Evolutionary conservation across 2,888 invertebrate genomes (phyloP), one percentile per base, ranked within the genome.

Genomic region (Heteropelma amictum): DNA sequence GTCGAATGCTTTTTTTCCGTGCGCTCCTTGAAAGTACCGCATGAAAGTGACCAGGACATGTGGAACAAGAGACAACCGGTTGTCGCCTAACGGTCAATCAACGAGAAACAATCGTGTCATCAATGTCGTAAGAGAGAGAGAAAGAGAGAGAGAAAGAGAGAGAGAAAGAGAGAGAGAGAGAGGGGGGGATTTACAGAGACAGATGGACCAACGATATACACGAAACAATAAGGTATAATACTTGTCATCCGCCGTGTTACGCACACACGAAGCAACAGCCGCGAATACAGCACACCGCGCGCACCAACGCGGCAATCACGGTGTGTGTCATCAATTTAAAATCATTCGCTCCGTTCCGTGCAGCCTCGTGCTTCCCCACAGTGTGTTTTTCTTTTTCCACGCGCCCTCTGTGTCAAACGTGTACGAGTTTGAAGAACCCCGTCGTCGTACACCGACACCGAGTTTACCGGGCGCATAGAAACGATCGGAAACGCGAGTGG

Each of bases 31-130:
- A n/a, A n/a, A n/a, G n/a, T n/a, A n/a, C 42, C 17, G 40, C 26
- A 61, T 14, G 23, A 61, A 33, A 49, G 33, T 26, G 14, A 35
- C 21, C 69, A 53, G 51, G 33, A 49, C 60, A 61, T 30, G 23
- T 10, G 26, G 63, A 75, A 71, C 65, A 21, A 67, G 54, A 54
- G 51, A 23, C 60, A 65, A 60, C 65, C 65, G 54, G 54, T 70
- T 61, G 60, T 65, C 54, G 23, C 33, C 38, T 51, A 65, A 17
- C 30, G 40, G 17, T 60, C 53, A 35, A 68, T 60, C 60, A 56
- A 67, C 54, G 75, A 75, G 67, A 72, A 75, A 71, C 71, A 75
- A 75, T 75, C 75, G 71, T 75, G 60, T 67, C 71, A 63, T 75
- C 61, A 63, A 56, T 67, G 61, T 61, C 40, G 33, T 38, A 30